A percentile compares a stretch with the other conserved stretches of the same genome.
Evolutionary conservation across 2,113 vertebrate species (phyloP).

Genomic region (Cyphomyrus plagiostoma): DNA sequence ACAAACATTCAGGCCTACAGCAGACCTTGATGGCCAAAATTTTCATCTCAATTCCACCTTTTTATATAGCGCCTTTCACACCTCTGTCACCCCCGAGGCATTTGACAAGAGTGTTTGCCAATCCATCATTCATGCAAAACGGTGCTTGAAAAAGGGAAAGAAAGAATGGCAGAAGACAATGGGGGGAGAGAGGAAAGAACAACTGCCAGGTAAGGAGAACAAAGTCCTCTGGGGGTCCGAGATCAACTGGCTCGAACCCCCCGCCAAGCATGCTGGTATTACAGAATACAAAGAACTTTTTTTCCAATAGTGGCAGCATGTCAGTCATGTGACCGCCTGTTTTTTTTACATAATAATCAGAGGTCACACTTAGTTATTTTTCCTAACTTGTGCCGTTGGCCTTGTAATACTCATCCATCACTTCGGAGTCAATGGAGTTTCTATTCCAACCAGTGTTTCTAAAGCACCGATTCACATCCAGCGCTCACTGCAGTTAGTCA

Average conservation of each 20-base stretch:
- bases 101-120: not conserved
- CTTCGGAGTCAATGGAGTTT: not conserved
- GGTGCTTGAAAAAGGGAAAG: not conserved
- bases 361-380: not conserved
- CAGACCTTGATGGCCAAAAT: not conserved
- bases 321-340: not conserved
- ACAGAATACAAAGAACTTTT: not conserved
- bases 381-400: not conserved
- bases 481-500: not conserved
- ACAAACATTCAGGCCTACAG: not conserved
- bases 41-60: not conserved
- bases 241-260: not conserved
- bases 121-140: not conserved
- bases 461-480: not conserved
- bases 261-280: not conserved
- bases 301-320: not conserved
- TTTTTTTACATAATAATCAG: not conserved
- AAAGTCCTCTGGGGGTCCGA: not conserved
- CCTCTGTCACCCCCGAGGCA: not conserved
- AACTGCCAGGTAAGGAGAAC: not conserved
- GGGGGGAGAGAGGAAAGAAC: not conserved
- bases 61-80: not conserved
- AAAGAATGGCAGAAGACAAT: not conserved
- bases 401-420: not conserved
- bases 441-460: not conserved